Conservation (phyloP, 2,797 vertebrate genomes). For the Tolypeutes matacus region DNA sequence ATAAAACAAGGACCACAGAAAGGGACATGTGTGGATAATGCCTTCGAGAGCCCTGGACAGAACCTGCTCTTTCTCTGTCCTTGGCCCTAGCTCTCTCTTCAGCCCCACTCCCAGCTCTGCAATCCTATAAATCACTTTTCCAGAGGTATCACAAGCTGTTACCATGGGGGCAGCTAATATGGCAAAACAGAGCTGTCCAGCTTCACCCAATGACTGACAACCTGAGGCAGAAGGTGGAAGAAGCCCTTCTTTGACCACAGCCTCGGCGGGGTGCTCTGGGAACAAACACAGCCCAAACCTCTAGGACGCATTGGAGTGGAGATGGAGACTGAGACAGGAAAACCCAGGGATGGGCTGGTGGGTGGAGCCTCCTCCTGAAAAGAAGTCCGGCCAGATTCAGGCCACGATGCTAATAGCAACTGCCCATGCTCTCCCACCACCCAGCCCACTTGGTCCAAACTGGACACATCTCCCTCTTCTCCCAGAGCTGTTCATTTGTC, state of each 20-base stretch:
- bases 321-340: slow-evolving; percentile 9
- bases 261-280: background rate
- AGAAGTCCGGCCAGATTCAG: background rate
- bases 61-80: background rate
- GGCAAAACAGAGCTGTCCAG: slow-evolving; percentile 68
- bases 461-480: background rate
- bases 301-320: background rate
- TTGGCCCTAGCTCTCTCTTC: background rate
- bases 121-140: slow-evolving; percentile 49
- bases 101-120: background rate
- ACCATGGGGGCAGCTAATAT: slow-evolving; percentile 71
- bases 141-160: slow-evolving; percentile 69
- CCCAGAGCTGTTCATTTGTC: background rate
- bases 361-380: background rate
- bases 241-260: slow-evolving; percentile 38
- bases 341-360: background rate
- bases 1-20: background rate
- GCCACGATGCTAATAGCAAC: background rate
- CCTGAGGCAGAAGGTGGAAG: background rate
- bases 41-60: background rate
- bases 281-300: background rate
- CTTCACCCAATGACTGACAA: background rate
- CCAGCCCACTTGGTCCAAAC: background rate
- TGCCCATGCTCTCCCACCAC: background rate
- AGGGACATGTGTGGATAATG: background rate